Evolutionary conservation across 2,113 vertebrate genomes (phyloP).

Genomic region (Amphilophus citrinellus): DNA sequence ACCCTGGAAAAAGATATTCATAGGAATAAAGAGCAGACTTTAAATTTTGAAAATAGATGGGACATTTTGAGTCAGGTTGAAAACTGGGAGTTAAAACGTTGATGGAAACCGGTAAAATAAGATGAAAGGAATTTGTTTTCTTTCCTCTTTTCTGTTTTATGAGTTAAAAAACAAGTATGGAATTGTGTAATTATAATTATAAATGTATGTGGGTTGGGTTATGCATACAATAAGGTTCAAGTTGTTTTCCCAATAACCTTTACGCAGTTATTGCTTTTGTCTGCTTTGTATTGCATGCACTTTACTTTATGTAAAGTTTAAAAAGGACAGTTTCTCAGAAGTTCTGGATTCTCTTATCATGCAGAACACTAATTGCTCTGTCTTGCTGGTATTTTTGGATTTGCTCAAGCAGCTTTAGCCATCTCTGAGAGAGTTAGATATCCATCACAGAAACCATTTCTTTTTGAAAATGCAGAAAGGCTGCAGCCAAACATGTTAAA

Average conservation of each 20-base stretch:
- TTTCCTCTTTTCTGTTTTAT: background rate
- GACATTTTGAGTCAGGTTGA: background rate
- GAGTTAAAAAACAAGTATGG: background rate
- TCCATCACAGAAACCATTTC: background rate
- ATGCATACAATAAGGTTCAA: background rate
- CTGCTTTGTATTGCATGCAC: background rate
- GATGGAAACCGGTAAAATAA: too few species aligned
- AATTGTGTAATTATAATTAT: background rate
- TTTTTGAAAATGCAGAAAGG: background rate
- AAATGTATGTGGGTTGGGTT: background rate
- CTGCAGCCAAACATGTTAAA: background rate
- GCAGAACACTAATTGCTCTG: background rate
- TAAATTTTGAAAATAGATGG: background rate
- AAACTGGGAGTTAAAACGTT: background rate
- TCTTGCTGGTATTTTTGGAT: background rate
- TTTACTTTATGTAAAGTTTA: background rate
- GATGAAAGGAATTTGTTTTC: too few species aligned
- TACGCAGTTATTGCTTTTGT: background rate
- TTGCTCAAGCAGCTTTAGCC: background rate
- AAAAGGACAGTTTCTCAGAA: background rate
- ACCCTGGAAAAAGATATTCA: background rate
- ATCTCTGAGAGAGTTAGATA: background rate
- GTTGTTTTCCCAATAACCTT: background rate
- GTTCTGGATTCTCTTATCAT: background rate
- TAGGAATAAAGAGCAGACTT: background rate